phyloP scores from a whole-genome alignment of 1,140 invertebrate genomes.

The Parasteatoda tepidariorum region DNA sequence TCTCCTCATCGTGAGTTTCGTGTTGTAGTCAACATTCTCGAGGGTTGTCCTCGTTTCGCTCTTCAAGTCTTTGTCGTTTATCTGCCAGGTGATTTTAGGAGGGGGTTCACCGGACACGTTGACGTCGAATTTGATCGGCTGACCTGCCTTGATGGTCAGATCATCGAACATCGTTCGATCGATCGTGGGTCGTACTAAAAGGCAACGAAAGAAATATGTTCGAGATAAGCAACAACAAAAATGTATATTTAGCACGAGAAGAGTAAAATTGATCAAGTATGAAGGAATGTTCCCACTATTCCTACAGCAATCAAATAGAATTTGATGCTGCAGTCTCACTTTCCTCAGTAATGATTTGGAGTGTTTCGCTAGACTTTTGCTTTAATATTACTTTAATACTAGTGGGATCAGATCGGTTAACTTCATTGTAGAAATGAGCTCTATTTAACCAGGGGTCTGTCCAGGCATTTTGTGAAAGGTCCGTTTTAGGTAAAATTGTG shows the following conservation, averaged over 20 bases:
- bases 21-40: conserved; percentile 88
- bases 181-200: conserved; percentile 90
- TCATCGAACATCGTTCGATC: conserved; percentile 90
- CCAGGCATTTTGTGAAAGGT: too few species aligned
- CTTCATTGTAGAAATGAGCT: too few species aligned
- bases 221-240: background rate
- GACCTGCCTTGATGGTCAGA: conserved; percentile 87
- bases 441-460: too few species aligned
- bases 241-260: background rate
- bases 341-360: too few species aligned
- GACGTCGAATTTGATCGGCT: conserved; percentile 90
- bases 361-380: too few species aligned
- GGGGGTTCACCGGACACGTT: conserved; percentile 91
- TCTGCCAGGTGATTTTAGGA: conserved; percentile 90
- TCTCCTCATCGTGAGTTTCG: conserved; percentile 85
- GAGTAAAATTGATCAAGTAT: too few species aligned
- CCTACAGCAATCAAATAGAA: too few species aligned
- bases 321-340: too few species aligned
- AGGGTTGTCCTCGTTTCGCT: conserved; percentile 39
- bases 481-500: too few species aligned
- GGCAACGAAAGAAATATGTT: conserved; percentile 48
- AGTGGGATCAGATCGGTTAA: too few species aligned
- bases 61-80: conserved; percentile 69
- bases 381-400: too few species aligned
- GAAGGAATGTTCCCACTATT: too few species aligned